Evolutionary conservation across 1,140 invertebrate species (phyloP), one percentile per base, ranked within the genome.

Genomic region (Arctopsyche grandis): DNA sequence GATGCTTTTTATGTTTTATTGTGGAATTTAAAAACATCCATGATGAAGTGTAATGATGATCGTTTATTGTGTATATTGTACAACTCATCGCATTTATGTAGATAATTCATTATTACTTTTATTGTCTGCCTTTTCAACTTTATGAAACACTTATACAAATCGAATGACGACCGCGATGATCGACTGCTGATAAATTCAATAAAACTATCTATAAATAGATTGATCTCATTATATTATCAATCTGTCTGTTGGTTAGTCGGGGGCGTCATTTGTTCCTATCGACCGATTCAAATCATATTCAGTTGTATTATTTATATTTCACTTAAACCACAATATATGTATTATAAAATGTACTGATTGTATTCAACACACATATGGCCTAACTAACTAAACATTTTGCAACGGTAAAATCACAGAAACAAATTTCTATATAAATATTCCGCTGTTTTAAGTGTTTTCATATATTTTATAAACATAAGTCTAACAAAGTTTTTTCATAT

Each of bases 91-190:
- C 71, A 56, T 74, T 52, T 74, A 48, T 76, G 69, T 81, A 78
- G 43, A 75, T 79, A 81, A 70, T 60, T 78, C 60, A 73, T 81
- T 10, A 38, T 80, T 78, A 75, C 48, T 81, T 16, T 26, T 22
- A 76, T 58, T 82, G 77, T 74, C 71, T 82, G 81, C 81, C 78
- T 82, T 82, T 70, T 56, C n/a, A 82, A 79, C 78, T 74, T 78
- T 82, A 78, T 82, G 80, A 82, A 82, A 79, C 66, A 77, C 74
- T 16, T 60, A 22, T 78, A 78, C 16, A 14, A 38, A 71, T 38
- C 29, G 7, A 38, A 38, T 38, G 29, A 38, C 7, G 29, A 7
- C 29, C 29, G 3, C 52, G 14, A 4, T 56, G 7, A 38, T 38
- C 7, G 29, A 38, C 7, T 38, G 29, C 29, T 38, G 29, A 38